These are phyloP conservation scores for Epizoanthus scotinus DNA, from an alignment of 92 coral and sea anemone species.

Conservation along the genomic window DNA sequence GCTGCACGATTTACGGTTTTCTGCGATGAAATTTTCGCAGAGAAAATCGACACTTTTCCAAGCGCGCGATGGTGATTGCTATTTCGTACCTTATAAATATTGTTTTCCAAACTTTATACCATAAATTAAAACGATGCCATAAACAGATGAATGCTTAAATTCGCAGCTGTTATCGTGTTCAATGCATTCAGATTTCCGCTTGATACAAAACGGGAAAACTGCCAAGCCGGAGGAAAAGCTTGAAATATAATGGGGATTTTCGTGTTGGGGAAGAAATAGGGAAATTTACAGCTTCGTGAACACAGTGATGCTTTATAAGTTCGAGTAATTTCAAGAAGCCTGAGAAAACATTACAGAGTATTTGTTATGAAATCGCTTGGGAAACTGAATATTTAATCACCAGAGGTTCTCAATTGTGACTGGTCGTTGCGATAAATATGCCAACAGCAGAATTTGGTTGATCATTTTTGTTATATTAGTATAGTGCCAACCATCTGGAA, in stretches of 20 bases:
- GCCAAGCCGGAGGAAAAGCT: constrained; percentile 16
- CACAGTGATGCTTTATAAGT: constrained; percentile 28
- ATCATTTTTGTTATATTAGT: constrained; percentile 41
- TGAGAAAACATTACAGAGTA: constrained; percentile 31
- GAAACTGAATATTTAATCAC: constrained; percentile 38
- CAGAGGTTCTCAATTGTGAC: constrained; percentile 30
- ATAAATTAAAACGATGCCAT: constrained; percentile 92
- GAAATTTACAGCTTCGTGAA: constrained; percentile 6
- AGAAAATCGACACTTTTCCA: constrained; percentile 3
- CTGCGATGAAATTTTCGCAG: background rate
- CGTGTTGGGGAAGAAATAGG: constrained; percentile 24
- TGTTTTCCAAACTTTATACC: constrained; percentile 55
- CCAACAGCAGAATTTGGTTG: constrained; percentile 33
- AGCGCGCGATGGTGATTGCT: constrained; percentile 6
- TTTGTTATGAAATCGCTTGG: constrained; percentile 47
- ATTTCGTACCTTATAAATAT: constrained; percentile 27
- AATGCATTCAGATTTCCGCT: constrained; percentile 42
- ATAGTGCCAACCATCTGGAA: constrained; percentile 38
- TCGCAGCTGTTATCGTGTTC: constrained; percentile 77
- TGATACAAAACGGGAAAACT: constrained; percentile 45
- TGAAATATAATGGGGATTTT: constrained; percentile 35
- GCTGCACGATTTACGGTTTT: constrained; percentile 10
- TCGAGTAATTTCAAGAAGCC: constrained; percentile 17
- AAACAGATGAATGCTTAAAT: constrained; percentile 84
- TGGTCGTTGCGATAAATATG: constrained; percentile 42